Conservation (phyloP, 2,797 vertebrate genomes). For the Staurois parvus region DNA sequence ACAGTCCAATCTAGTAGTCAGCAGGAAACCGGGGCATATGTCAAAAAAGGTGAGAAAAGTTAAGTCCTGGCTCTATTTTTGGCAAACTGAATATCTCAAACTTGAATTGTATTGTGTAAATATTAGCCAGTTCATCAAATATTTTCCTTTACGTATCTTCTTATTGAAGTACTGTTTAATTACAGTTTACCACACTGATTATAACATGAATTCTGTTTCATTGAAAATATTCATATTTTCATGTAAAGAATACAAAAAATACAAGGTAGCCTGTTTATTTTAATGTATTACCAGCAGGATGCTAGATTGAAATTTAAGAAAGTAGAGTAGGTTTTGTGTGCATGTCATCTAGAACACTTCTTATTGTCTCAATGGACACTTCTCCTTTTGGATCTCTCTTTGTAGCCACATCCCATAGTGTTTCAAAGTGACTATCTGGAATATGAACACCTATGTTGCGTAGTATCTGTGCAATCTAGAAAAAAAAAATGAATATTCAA, state of each 20-base stretch:
- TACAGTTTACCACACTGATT: no score
- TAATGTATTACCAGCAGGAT: neutral
- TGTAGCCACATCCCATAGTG: constrained; percentile 84
- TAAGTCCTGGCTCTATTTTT: no score
- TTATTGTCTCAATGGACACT: constrained; percentile 84
- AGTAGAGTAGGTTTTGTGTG: constrained; percentile 64
- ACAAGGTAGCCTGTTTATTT: neutral
- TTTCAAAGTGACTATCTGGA: constrained; percentile 82
- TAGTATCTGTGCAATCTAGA: constrained; percentile 84
- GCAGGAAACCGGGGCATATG: no score
- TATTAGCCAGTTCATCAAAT: no score
- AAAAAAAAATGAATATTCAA: constrained; percentile 32
- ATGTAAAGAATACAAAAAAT: neutral
- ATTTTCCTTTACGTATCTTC: no score
- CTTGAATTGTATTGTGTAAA: no score
- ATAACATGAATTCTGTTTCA: no score
- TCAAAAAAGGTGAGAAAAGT: no score
- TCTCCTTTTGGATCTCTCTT: constrained; percentile 78
- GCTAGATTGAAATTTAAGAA: neutral
- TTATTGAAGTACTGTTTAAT: no score
- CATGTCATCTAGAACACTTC: constrained; percentile 78
- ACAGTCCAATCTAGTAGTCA: no score
- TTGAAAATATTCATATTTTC: neutral
- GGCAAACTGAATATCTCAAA: no score
- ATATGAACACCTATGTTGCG: constrained; percentile 77